phyloP scores from a whole-genome alignment of 2,797 vertebrate genomes.

The Emydoidea blandingii region DNA sequence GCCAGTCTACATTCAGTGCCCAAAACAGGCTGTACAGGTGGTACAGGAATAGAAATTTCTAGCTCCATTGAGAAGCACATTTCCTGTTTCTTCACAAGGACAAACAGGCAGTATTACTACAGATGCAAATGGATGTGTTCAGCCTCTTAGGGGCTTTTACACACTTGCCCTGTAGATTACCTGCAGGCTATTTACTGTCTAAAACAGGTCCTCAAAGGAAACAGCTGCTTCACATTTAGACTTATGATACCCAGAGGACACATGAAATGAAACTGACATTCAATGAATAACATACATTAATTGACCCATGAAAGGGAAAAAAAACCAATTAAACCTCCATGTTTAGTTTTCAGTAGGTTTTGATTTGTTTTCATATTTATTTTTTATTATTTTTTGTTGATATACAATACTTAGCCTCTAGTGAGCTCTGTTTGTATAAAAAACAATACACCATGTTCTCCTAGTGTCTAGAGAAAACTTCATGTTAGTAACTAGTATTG shows the following conservation, averaged over 20 bases:
- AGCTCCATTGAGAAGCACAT: neutral
- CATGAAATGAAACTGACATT: conserved; percentile 24
- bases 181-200: conserved; percentile 34
- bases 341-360: neutral
- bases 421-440: neutral
- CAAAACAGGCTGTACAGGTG: neutral
- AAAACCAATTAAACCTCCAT: neutral
- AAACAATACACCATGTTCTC: neutral
- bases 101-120: conserved; percentile 13
- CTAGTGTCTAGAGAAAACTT: rapidly evolving
- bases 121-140: conserved; percentile 32
- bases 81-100: conserved; percentile 14
- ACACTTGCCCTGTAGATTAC: conserved; percentile 20
- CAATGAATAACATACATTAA: neutral
- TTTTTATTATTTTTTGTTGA: neutral
- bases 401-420: neutral
- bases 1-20: neutral
- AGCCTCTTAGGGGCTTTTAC: neutral
- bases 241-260: neutral
- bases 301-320: neutral
- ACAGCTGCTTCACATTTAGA: conserved; percentile 17
- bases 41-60: conserved; percentile 6
- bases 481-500: neutral
- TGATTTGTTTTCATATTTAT: neutral
- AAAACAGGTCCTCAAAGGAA: conserved; percentile 49